Evolutionary conservation across 1,140 invertebrate genomes (phyloP), one percentile per base, ranked within the genome.

Genomic region (Lepidurus couesii): DNA sequence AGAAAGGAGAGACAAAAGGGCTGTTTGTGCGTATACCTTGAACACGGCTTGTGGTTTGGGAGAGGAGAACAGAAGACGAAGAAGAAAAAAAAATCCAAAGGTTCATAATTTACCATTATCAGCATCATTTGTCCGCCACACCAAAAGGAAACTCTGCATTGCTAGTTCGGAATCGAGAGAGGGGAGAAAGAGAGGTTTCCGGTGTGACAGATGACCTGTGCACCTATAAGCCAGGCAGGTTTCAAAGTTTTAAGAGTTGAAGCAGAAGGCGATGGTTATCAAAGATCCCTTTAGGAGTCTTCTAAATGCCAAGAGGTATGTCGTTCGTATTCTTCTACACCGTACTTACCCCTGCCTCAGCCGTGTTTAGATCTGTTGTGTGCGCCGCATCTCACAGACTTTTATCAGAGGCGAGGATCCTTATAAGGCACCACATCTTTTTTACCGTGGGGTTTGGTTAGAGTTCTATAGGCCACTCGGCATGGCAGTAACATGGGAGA

Each of bases 91-190:
- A 53, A 4, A 65, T 65, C 16, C 53, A 4, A 21, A 65, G 53
- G 16, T 65, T 65, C 53, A 65, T 65, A 65, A 65, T 65, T 65
- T 65, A 65, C 53, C 21, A 65, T 65, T 65, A 65, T 65, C 53
- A n/a, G 53, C 53, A 65, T 65, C 53, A 65, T 65, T 65, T 65
- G 53, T 65, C 53, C 53, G 53, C 53, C 53, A 65, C 53, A 65
- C 53, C 53, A 65, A 21, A 13, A 65, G 53, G 21, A 65, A 65
- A 13, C 53, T 65, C 9, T 1, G 53, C 16, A 65, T 65, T 65
- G 53, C 53, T n/a, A 21, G 53, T 3, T 21, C 9, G 53, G 21
- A 16, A 13, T n/a, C 3, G 8, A 21, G 53, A 21, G 21, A 65
- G 21, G 53, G 13, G 53, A 65, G n/a, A 65, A 21, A 65, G 53